phyloP scores from a whole-genome alignment of 2,888 invertebrate species.

The Lasioglossum lativentre region DNA sequence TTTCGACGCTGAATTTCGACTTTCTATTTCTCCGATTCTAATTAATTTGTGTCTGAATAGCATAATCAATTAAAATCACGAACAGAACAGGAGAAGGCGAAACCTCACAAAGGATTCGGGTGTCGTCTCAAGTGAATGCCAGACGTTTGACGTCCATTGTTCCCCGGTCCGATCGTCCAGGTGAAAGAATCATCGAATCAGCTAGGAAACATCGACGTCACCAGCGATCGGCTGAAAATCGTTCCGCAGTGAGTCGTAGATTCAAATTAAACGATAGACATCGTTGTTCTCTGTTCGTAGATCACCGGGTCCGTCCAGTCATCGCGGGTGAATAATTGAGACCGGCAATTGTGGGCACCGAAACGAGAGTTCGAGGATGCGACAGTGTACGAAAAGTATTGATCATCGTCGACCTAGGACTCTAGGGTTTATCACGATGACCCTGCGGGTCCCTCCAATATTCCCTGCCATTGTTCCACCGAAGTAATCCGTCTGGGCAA shows the following conservation, averaged over 20 bases:
- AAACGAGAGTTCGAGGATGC: conserved; percentile 54
- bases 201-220: conserved; percentile 29
- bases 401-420: conserved; percentile 67
- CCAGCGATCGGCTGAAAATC: conserved; percentile 38
- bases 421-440: conserved; percentile 63
- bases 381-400: conserved; percentile 66
- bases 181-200: conserved; percentile 37
- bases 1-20: background rate
- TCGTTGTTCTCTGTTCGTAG: conserved; percentile 66
- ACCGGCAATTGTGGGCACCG: conserved; percentile 39
- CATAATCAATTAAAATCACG: conserved; percentile 1
- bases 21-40: background rate
- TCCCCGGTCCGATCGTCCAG: conserved; percentile 3
- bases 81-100: background rate
- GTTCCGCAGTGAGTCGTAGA: conserved; percentile 58
- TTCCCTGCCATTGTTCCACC: conserved; percentile 57
- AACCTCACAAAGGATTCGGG: background rate
- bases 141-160: background rate
- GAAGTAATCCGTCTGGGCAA: conserved; percentile 51
- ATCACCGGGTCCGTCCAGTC: conserved; percentile 62
- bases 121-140: background rate
- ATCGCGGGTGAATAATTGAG: conserved; percentile 68
- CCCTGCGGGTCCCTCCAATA: conserved; percentile 50
- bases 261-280: conserved; percentile 69
- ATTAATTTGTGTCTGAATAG: background rate